These are phyloP conservation scores for Trichosurus vulpecula DNA, from an alignment of 2,797 vertebrate species.

Conservation along the genomic window DNA sequence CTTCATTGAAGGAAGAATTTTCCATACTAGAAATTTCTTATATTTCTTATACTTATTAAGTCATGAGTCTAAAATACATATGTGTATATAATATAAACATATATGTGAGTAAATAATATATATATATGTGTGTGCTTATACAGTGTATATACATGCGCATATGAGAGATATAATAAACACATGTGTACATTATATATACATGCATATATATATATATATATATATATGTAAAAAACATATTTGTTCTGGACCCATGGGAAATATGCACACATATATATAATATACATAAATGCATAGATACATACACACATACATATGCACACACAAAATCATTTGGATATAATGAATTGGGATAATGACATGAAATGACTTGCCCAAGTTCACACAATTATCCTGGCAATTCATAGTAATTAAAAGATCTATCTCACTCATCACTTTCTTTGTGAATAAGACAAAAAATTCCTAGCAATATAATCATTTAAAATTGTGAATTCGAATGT, in stretches of 20 bases:
- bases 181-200: background rate
- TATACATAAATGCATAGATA: background rate
- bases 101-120: no score
- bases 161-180: background rate
- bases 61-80: no score
- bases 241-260: background rate
- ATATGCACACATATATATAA: background rate
- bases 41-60: no score
- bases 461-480: background rate
- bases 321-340: background rate
- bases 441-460: conserved; percentile 3
- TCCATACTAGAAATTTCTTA: no score
- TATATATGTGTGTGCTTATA: no score
- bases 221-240: background rate
- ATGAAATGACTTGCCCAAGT: background rate
- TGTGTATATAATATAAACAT: background rate
- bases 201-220: background rate
- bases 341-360: background rate
- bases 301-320: background rate
- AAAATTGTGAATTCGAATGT: background rate
- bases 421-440: background rate
- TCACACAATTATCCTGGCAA: background rate
- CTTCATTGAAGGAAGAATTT: no score
- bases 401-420: background rate
- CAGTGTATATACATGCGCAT: no score